Evolutionary conservation across 2,888 invertebrate species (phyloP), one percentile per base, ranked within the genome.

Genomic region (Apocheima hispidaria): DNA sequence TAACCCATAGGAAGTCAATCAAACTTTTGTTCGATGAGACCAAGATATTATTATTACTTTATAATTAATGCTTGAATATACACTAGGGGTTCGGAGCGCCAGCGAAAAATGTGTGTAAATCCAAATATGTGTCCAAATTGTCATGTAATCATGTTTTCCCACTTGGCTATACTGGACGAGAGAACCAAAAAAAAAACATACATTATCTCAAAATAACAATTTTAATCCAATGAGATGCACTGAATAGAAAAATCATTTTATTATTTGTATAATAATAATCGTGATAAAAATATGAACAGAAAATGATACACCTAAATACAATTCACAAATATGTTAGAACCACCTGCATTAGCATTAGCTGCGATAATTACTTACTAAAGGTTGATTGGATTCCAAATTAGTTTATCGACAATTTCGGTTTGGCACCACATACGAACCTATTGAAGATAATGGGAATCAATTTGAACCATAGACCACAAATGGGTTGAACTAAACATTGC

Each of bases 331-430:
- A 16, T 26, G 16, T 44, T 26, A 2, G n/a, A 14, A n/a, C 14
- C 16, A 26, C 4, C 26, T 23, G n/a, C n/a, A n/a, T n/a, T n/a
- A 30, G 20, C 18, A 40, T 40, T 9, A 44, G 16, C 20, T 1
- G 30, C 5, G 36, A 36, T 60, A 60, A 60, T 60, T 50, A 43
- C 35, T 50, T 54, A 50, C 21, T 30, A n/a, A n/a, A n/a, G n/a
- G n/a, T 49, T 60, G 41, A 60, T 60, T 54, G 52, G 33, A 54
- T 54, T 54, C 49, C 28, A 43, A 60, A 60, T 60, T 53, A 54
- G 60, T 54, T 53, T 50, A 54, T 48, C 49, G 50, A 50, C 54
- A 54, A 54, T 28, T 54, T 60, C 36, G 60, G 60, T 54, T 48
- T 50, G 43, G 33, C 54, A 36, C 54, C 50, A 54, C 60, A 53